Conservation (phyloP, 2,797 vertebrate genomes). For the Phoxinus dragarum region DNA sequence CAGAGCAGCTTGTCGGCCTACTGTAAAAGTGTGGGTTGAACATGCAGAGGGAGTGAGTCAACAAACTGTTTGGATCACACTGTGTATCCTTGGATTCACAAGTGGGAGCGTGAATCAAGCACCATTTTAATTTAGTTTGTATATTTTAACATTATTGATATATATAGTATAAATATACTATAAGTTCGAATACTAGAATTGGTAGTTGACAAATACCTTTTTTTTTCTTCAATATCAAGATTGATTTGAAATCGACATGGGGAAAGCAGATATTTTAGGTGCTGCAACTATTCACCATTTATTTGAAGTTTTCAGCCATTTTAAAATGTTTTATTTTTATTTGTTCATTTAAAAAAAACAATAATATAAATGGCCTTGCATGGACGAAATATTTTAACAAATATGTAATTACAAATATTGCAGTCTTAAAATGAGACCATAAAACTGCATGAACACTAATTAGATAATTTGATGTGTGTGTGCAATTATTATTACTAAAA, state of each 20-base stretch:
- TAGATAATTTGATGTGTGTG: background rate
- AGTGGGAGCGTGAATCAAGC: background rate
- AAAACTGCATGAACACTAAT: background rate
- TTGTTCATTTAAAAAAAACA: too few relatives aligned
- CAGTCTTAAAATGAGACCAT: background rate
- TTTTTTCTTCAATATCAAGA: background rate
- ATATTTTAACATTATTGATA: background rate
- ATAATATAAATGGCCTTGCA: background rate
- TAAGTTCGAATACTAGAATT: too few relatives aligned
- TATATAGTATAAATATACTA: background rate
- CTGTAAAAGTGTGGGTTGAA: conserved; percentile 36
- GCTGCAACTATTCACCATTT: background rate
- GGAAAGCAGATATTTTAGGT: background rate
- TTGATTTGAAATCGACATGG: background rate
- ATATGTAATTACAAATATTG: background rate
- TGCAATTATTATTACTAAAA: background rate
- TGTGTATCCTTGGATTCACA: background rate
- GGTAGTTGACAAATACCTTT: background rate
- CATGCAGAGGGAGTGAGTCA: conserved; percentile 20
- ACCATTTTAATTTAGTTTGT: background rate
- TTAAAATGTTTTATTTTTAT: background rate
- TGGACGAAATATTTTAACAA: background rate
- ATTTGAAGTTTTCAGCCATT: background rate
- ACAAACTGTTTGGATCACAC: conserved; percentile 24
- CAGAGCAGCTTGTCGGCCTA: background rate